phyloP scores from a whole-genome alignment of 2,113 vertebrate genomes.

The Hemicordylus capensis region DNA sequence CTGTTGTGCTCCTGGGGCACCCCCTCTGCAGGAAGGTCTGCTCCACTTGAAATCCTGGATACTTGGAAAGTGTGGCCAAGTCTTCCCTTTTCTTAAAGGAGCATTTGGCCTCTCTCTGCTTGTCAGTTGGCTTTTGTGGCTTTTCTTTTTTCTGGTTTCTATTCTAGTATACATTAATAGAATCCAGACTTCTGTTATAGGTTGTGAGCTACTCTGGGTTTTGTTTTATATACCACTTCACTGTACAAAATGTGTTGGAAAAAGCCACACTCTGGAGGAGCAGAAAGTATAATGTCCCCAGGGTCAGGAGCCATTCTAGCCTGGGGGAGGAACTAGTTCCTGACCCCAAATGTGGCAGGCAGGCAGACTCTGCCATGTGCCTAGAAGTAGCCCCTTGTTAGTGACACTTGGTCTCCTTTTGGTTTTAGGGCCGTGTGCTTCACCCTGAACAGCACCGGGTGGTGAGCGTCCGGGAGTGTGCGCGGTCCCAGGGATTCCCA shows the following conservation, averaged over 20 bases:
- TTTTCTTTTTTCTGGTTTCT: neutral
- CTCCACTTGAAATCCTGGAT: neutral
- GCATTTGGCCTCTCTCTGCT: neutral
- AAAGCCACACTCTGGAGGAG: neutral
- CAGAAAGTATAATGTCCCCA: neutral
- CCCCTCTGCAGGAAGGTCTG: neutral
- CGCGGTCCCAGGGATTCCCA: slow-evolving; percentile 94
- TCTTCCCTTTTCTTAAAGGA: neutral
- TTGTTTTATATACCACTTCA: neutral
- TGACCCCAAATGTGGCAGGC: neutral
- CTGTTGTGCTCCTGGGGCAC: neutral
- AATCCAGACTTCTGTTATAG: too few relatives aligned
- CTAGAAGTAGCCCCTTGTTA: neutral
- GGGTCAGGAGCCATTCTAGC: neutral
- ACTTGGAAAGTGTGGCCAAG: neutral
- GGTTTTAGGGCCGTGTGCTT: slow-evolving; percentile 90
- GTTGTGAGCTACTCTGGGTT: neutral
- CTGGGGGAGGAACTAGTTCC: neutral
- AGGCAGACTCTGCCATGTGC: neutral
- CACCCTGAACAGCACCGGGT: slow-evolving; percentile 96
- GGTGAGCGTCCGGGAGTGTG: slow-evolving; percentile 93
- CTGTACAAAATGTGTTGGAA: too few relatives aligned
- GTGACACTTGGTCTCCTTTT: neutral
- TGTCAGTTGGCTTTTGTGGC: neutral
- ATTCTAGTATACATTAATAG: too few relatives aligned